These are phyloP conservation scores for Melanostigma gelatinosum DNA, from an alignment of 2,113 vertebrate species.

Conservation along the genomic window DNA sequence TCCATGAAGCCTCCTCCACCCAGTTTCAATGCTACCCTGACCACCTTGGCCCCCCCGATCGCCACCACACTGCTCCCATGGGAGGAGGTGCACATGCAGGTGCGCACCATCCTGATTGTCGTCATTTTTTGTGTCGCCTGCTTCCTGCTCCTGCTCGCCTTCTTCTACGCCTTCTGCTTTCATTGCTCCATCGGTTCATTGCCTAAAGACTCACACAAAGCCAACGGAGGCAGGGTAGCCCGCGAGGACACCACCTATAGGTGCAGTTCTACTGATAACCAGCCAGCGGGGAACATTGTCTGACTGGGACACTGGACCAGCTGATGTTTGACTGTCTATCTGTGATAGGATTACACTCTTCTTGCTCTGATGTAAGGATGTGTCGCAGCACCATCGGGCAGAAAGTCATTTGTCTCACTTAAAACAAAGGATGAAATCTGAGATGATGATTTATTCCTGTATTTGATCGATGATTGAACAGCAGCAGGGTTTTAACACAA, in stretches of 20 bases:
- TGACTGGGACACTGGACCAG: conserved; percentile 49
- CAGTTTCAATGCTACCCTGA: background rate
- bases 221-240: conserved; percentile 56
- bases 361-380: conserved; percentile 1
- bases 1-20: conserved; percentile 26
- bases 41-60: conserved; percentile 11
- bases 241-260: conserved; percentile 80
- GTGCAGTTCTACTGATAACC: conserved; percentile 75
- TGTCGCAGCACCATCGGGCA: background rate
- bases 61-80: conserved; percentile 19
- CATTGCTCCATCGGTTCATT: conserved; percentile 66
- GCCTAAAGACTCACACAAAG: conserved; percentile 39
- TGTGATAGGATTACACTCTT: background rate
- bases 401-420: background rate
- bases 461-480: background rate
- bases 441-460: background rate
- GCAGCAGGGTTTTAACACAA: background rate
- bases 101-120: conserved; percentile 73
- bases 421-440: background rate
- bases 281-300: conserved; percentile 72
- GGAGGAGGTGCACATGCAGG: conserved; percentile 61
- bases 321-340: background rate
- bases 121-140: conserved; percentile 78
- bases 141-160: conserved; percentile 77
- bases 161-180: conserved; percentile 81